Base-by-base conservation (phyloP, 2,888 invertebrate species). In the Drosophila koepferae region DNA sequence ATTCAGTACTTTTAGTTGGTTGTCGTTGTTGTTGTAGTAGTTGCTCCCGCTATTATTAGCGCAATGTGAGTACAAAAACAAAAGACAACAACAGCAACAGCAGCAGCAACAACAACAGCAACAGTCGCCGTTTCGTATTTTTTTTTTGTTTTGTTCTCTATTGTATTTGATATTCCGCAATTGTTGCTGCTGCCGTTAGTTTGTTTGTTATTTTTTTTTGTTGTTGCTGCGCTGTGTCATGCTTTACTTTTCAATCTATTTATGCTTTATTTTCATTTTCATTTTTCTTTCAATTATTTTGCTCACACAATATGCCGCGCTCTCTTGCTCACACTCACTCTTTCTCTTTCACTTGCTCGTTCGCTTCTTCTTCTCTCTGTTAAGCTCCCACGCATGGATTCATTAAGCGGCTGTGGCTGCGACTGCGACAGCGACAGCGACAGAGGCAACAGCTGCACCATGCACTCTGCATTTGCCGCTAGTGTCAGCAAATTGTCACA, bases 11-110 rank as follows among this genome's bases (percentile, higher is more conserved):
- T 81, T 63, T 70, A 74, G 66, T 64, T 75, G 36, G 20, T 75
- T 43, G 41, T 63, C 41, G 46, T 44, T 60, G 73, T 65, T 72
- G 65, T 59, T 67, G 65, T 74, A 60, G 80, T 68, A 67, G 84
- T 69, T 72, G 87, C 67, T 67, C 56, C 75, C 73, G 87, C 84
- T 84, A 84, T 84, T 87, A 84, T 84, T 84, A 84, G 84, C 79
- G 88, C 84, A 84, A 83, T 83, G 89, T 65, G 80, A 66, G 77
- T 82, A 70, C 77, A 69, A 68, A 71, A 71, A 69, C 69, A 71
- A 80, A 66, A 81, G 43, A 55, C 51, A 71, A 18, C 49, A 56
- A 53, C 43, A 40, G n/a, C 38, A 34, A 53, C 43, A 40, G 18
- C 38, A 34, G 41, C 54, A 63, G 43, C 44, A 43, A 20, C 40